Evolutionary conservation across 2,113 vertebrate species (phyloP).

Genomic region (Synodontis membranacea): DNA sequence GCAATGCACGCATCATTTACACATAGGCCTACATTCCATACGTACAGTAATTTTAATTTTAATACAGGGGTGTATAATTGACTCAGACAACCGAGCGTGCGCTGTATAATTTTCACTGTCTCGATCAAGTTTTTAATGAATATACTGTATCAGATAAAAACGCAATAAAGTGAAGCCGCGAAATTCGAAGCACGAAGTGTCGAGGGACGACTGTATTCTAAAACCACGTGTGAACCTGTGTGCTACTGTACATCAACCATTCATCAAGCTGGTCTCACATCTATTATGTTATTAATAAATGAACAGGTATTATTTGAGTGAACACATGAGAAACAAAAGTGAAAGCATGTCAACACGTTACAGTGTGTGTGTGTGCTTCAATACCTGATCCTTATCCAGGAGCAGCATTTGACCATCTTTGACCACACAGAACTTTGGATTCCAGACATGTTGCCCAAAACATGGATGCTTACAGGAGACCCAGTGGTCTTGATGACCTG

Average conservation of each 20-base stretch:
- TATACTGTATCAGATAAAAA: too few relatives aligned
- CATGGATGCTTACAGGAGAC: constrained; percentile 70
- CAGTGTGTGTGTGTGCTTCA: neutral
- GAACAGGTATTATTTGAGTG: neutral
- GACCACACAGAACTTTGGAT: constrained; percentile 69
- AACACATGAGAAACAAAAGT: neutral
- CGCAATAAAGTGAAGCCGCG: too few relatives aligned
- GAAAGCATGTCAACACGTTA: neutral
- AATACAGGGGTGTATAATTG: too few relatives aligned
- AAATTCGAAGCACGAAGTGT: too few relatives aligned
- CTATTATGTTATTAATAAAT: neutral
- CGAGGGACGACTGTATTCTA: too few relatives aligned
- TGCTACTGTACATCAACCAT: neutral
- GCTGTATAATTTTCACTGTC: too few relatives aligned
- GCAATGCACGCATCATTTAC: too few relatives aligned
- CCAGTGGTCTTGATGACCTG: constrained; percentile 61
- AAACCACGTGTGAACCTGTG: neutral
- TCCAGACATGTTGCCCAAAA: constrained; percentile 69
- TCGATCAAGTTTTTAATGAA: too few relatives aligned
- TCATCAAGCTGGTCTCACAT: neutral
- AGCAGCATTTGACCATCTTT: constrained; percentile 74
- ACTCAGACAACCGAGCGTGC: too few relatives aligned
- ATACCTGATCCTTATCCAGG: constrained; percentile 73
- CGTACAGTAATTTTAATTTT: too few relatives aligned
- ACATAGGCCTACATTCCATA: too few relatives aligned